Percentiles rank a stretch among this genome's conserved stretches.
Conservation (phyloP, 2,888 invertebrate genomes). For the Nymphalis polychloros region DNA sequence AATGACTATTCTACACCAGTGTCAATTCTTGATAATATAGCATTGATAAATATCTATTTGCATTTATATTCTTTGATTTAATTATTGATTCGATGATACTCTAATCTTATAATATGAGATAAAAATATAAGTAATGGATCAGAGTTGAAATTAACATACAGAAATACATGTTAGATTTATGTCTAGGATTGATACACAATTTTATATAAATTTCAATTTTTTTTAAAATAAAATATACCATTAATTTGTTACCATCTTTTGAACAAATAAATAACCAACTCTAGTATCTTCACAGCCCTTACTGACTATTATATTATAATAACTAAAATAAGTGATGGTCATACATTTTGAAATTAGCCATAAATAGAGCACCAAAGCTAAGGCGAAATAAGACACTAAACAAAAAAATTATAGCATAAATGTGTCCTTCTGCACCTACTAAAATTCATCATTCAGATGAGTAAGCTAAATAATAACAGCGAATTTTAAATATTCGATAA, state of each 20-base stretch:
- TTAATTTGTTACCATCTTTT: neutral
- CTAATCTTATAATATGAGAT: too few species aligned
- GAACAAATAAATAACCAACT: slow-evolving; percentile 1
- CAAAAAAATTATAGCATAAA: neutral
- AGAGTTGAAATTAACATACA: too few species aligned
- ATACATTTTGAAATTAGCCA: neutral
- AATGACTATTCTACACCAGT: too few species aligned
- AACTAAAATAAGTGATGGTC: slow-evolving; percentile 1
- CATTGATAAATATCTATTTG: too few species aligned
- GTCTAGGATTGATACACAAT: too few species aligned
- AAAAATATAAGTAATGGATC: too few species aligned
- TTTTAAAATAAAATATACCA: neutral
- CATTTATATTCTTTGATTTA: too few species aligned
- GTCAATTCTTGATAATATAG: too few species aligned
- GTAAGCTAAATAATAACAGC: neutral
- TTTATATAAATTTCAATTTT: too few species aligned
- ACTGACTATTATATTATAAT: slow-evolving; percentile 52
- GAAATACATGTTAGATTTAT: too few species aligned
- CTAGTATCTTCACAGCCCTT: slow-evolving; percentile 60
- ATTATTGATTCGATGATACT: too few species aligned
- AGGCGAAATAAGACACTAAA: neutral
- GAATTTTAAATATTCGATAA: neutral
- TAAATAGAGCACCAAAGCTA: neutral
- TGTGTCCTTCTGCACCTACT: neutral
- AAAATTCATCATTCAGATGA: neutral